Evolutionary conservation across 2,113 vertebrate species (phyloP), one percentile per base, ranked within the genome.

Genomic region (Bothrops jararaca): DNA sequence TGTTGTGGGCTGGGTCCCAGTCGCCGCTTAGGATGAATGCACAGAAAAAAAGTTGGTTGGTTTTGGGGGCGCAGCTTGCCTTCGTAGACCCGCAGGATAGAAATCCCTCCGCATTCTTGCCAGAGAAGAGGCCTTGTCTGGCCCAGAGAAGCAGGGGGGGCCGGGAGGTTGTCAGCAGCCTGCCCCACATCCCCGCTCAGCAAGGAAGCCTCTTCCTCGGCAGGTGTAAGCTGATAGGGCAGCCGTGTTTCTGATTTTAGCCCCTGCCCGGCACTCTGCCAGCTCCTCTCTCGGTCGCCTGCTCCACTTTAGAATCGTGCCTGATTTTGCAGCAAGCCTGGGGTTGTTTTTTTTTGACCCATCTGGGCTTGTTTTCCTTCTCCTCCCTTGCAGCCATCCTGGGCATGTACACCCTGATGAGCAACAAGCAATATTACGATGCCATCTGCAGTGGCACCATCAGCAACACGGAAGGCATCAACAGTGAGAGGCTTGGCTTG

Each of bases 351-450:
- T 60, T 64, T 29, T n/a, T 11, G 4, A 29, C 10, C 10, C 57
- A 60, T 3, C 57, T 26, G 57, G 22, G 86, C 64, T 29, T 4
- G 1, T 88, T 24, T 29, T 0, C 5, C 64, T 89, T 86, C 42
- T n/a, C n/a, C 48, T 58, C 1, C 53, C 80, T 94, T 34, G 11
- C 97, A 99, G 99, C 99, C 11, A 99, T 99, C 96, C 98, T 99
- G 94, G 99, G 99, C 85, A 99, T 99, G 99, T 99, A 99, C 97
- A 99, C 98, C 0, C 97, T 99, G 95, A 99, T 99, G 99, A 99
- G 99, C 96, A 99, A 99, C 98, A 99, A 99, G 97, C 99, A 99
- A 92, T 99, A 99, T 96, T 99, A 99, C 5, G 99, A 99, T 0
- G 99, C 99, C 39, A 97, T 99, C 95, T 98, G 98, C 94, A 97